Percentiles rank a stretch among this genome's conserved stretches.
Conservation (phyloP, 1,140 invertebrate genomes). For the Samia ricini region DNA sequence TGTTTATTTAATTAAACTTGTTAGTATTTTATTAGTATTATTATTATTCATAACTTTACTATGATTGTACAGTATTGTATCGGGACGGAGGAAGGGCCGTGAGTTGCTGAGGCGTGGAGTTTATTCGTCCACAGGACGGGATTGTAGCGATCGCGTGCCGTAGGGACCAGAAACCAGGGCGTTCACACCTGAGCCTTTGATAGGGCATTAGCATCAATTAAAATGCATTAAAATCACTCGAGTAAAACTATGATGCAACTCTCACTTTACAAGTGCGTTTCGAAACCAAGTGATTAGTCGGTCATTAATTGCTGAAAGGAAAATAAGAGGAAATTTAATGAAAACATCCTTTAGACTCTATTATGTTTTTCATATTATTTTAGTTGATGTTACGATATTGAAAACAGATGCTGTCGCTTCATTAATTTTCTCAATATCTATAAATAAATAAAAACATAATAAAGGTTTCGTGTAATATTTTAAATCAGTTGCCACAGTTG, state of each 20-base stretch:
- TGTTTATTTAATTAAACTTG: background rate
- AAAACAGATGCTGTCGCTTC: too few species aligned
- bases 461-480: slow-evolving; percentile 1
- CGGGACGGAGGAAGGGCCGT: slow-evolving; percentile 6
- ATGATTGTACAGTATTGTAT: slow-evolving; percentile 19
- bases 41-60: slow-evolving; percentile 2
- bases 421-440: too few species aligned
- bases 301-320: background rate
- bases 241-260: slow-evolving; percentile 25
- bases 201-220: slow-evolving; percentile 28
- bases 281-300: background rate
- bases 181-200: slow-evolving; percentile 24
- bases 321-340: background rate
- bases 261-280: slow-evolving; percentile 12
- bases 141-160: slow-evolving; percentile 23
- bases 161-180: slow-evolving; percentile 19
- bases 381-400: too few species aligned
- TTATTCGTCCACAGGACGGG: slow-evolving; percentile 12
- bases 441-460: too few species aligned
- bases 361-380: background rate
- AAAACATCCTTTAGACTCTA: background rate
- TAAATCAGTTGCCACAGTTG: background rate
- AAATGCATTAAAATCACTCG: slow-evolving; percentile 24
- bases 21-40: background rate
- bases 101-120: slow-evolving; percentile 24